Percentiles rank a stretch among this genome's conserved stretches.
Evolutionary conservation across 2,113 vertebrate genomes (phyloP).

Genomic region (Ameiurus melas): DNA sequence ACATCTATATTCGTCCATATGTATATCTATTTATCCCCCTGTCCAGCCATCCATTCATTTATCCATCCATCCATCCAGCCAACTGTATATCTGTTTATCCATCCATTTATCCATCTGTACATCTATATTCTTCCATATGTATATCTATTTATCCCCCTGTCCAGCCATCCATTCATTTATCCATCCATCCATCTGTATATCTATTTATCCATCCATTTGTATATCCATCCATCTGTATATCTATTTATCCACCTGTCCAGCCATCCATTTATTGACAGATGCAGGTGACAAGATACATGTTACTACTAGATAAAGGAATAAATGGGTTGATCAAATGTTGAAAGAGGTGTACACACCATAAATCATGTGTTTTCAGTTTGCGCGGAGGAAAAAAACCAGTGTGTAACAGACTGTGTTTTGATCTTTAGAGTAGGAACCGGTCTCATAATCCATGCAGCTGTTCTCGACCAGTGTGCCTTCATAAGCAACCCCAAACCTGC

Average conservation of each 20-base stretch:
- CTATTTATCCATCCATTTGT: background rate
- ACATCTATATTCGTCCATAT: too few relatives aligned
- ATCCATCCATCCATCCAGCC: too few relatives aligned
- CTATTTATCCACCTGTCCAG: background rate
- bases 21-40: too few relatives aligned
- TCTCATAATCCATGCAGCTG: constrained; percentile 23
- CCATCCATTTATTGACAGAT: background rate
- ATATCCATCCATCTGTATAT: background rate
- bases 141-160: background rate
- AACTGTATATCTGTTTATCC: too few relatives aligned
- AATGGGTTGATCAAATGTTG: background rate
- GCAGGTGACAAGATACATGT: background rate
- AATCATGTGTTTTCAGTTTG: background rate
- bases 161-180: too few relatives aligned
- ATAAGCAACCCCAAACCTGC: background rate
- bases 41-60: too few relatives aligned
- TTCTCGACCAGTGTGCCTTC: background rate
- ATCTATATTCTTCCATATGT: too few relatives aligned
- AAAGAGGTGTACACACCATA: background rate
- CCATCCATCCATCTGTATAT: too few relatives aligned
- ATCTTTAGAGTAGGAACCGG: background rate
- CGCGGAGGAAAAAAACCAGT: background rate
- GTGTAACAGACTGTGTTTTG: background rate
- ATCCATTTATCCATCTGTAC: too few relatives aligned
- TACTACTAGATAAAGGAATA: background rate